Conservation (phyloP, 2,888 invertebrate genomes). For the Suillia variegata region DNA sequence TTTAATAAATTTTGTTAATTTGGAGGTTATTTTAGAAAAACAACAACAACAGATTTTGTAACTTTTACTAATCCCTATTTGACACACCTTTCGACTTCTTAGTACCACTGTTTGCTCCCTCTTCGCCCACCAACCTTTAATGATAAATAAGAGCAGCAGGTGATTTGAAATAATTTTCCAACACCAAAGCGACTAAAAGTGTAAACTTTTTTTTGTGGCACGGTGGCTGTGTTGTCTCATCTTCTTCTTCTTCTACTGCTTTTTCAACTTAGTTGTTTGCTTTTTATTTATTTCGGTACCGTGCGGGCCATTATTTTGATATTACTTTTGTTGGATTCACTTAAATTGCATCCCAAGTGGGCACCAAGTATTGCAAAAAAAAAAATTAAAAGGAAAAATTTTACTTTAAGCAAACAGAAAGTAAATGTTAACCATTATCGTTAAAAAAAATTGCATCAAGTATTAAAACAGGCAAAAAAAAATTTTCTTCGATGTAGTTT, state of each 20-base stretch:
- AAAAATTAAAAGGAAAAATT: conserved; percentile 1
- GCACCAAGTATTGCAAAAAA: background rate
- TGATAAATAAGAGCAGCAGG: conserved; percentile 53
- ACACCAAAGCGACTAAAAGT: background rate
- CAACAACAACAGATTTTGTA: too few relatives aligned
- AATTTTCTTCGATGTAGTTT: too few relatives aligned
- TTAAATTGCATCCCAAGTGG: conserved; percentile 15
- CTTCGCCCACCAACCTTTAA: conserved; percentile 31
- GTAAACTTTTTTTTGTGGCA: background rate
- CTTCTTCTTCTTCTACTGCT: background rate
- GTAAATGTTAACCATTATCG: conserved; percentile 3
- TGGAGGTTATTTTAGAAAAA: too few relatives aligned
- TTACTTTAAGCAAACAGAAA: conserved; percentile 2
- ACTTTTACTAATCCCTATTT: too few relatives aligned
- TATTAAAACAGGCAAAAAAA: too few relatives aligned
- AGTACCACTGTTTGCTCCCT: conserved; percentile 10
- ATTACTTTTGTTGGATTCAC: conserved; percentile 4
- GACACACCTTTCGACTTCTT: too few relatives aligned
- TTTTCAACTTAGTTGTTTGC: background rate
- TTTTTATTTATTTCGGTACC: background rate
- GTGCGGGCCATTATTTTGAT: conserved; percentile 4
- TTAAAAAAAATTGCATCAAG: too few relatives aligned
- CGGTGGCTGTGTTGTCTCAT: background rate
- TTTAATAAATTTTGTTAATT: too few relatives aligned
- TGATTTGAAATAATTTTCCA: conserved; percentile 49